phyloP scores from a whole-genome alignment of 2,113 vertebrate species.

The Eubucco bourcierii region DNA sequence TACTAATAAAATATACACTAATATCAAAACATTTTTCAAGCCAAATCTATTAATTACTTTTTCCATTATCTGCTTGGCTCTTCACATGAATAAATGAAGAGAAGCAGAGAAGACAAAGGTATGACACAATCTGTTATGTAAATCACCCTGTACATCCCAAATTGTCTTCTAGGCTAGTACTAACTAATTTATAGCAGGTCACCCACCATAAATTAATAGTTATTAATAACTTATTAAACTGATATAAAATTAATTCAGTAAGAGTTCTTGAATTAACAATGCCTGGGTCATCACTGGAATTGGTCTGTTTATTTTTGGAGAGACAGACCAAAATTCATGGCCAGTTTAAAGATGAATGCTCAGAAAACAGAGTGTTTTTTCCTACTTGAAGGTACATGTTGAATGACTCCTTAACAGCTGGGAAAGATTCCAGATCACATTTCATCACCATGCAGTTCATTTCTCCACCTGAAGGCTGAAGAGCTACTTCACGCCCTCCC shows the following conservation, averaged over 20 bases:
- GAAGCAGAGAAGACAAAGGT: background rate
- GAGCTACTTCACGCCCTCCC: background rate
- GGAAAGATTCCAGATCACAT: background rate
- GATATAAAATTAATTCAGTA: background rate
- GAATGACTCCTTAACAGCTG: accelerated
- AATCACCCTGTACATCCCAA: background rate
- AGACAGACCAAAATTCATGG: background rate
- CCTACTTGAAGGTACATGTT: accelerated
- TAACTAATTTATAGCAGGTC: constrained; percentile 27
- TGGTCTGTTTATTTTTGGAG: background rate
- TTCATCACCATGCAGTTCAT: background rate
- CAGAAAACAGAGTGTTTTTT: background rate
- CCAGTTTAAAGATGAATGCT: background rate
- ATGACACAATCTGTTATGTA: background rate
- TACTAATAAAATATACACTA: constrained; percentile 47
- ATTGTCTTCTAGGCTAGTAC: background rate
- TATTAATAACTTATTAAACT: constrained; percentile 39
- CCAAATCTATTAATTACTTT: constrained; percentile 52
- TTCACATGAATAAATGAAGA: constrained; percentile 53
- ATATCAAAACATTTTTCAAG: constrained; percentile 45
- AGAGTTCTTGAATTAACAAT: background rate
- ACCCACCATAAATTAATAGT: background rate
- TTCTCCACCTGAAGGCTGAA: too few relatives aligned
- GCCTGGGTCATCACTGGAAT: background rate
- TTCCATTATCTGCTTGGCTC: constrained; percentile 13